Percentiles rank a stretch among this genome's conserved stretches.
These are phyloP conservation scores for Ammospiza nelsoni DNA, from an alignment of 2,113 vertebrate species.

Conservation along the genomic window DNA sequence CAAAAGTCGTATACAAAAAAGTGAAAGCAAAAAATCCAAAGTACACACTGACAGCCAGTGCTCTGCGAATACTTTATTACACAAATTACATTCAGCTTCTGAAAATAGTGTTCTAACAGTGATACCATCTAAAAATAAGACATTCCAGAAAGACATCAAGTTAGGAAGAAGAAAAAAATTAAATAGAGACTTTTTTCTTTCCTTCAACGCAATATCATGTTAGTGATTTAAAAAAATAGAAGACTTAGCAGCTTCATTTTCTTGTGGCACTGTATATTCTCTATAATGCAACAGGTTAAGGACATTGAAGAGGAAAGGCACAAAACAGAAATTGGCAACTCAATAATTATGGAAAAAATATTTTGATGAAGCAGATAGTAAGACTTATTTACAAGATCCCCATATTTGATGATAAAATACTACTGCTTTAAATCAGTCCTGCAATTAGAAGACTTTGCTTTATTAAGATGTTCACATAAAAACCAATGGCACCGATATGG, in stretches of 20 bases:
- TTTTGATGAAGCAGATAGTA: slow-evolving; percentile 74
- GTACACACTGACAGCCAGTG: slow-evolving; percentile 78
- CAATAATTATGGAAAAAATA: slow-evolving; percentile 67
- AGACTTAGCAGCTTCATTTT: slow-evolving; percentile 85
- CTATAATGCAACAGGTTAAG: slow-evolving; percentile 84
- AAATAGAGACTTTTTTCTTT: slow-evolving; percentile 82
- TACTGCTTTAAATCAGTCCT: slow-evolving; percentile 64
- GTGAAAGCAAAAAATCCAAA: slow-evolving; percentile 66
- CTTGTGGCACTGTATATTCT: slow-evolving; percentile 82
- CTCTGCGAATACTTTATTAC: slow-evolving; percentile 99
- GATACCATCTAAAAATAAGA: slow-evolving; percentile 96
- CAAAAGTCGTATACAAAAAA: slow-evolving; percentile 37
- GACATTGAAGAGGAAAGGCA: slow-evolving; percentile 89
- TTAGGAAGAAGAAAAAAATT: slow-evolving; percentile 81
- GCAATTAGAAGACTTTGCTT: slow-evolving; percentile 54
- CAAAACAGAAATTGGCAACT: slow-evolving; percentile 82
- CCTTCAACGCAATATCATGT: slow-evolving; percentile 83
- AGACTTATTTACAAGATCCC: slow-evolving; percentile 77
- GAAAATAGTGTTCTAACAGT: slow-evolving; percentile 99
- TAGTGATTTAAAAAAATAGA: slow-evolving; percentile 87
- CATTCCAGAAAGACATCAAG: slow-evolving; percentile 83
- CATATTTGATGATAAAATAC: slow-evolving; percentile 67
- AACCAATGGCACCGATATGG: slow-evolving; percentile 69
- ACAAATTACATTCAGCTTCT: slow-evolving; percentile 98
- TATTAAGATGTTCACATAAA: slow-evolving; percentile 71